These are phyloP conservation scores for Pogonophryne albipinna DNA, from an alignment of 2,797 vertebrate species.

Conservation along the genomic window DNA sequence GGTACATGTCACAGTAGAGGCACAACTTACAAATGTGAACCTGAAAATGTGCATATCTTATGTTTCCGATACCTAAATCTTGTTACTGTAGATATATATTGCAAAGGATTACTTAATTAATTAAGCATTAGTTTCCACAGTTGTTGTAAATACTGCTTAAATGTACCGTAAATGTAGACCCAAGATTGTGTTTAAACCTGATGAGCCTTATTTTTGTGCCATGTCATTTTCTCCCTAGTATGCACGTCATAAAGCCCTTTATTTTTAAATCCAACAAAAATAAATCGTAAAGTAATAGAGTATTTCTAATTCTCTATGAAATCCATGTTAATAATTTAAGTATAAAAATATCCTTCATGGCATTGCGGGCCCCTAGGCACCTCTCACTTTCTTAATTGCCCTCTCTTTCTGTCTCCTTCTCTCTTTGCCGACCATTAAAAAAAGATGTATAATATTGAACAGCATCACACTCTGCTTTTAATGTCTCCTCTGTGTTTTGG, in stretches of 20 bases:
- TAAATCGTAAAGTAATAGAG: background rate
- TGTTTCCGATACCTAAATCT: too few relatives aligned
- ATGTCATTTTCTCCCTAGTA: background rate
- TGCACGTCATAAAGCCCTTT: background rate
- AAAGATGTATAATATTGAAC: conserved; percentile 51
- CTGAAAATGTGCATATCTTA: too few relatives aligned
- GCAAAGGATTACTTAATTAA: too few relatives aligned
- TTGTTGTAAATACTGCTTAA: background rate
- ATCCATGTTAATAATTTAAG: conserved; percentile 19
- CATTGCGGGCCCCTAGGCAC: conserved; percentile 18
- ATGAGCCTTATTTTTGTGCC: background rate
- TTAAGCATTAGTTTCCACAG: too few relatives aligned
- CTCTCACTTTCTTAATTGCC: conserved; percentile 45
- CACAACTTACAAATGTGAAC: too few relatives aligned
- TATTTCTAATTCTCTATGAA: background rate
- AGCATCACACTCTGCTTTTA: conserved; percentile 42
- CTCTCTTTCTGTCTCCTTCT: conserved; percentile 10
- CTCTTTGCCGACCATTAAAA: conserved; percentile 48
- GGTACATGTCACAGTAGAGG: too few relatives aligned
- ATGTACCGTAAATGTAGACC: background rate
- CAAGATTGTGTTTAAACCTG: too few relatives aligned
- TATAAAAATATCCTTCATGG: conserved; percentile 11
- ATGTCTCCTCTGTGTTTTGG: conserved; percentile 60
- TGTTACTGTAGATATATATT: too few relatives aligned
- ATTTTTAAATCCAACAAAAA: conserved; percentile 10